Evolutionary conservation across 1,140 invertebrate species (phyloP), one percentile per base, ranked within the genome.

Genomic region (Coenobita brevimanus): DNA sequence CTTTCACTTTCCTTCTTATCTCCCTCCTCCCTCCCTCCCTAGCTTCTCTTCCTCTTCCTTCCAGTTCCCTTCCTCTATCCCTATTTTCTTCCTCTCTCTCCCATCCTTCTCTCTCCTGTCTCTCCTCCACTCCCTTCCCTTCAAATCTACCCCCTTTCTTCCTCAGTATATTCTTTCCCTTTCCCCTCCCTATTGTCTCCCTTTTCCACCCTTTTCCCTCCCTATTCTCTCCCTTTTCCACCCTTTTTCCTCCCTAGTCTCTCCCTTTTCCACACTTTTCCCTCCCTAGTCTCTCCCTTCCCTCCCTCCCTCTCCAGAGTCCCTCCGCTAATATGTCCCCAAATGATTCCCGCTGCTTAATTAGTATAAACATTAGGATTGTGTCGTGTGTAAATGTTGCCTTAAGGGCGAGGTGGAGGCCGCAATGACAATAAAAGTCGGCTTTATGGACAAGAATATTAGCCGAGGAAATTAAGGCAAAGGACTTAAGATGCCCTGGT

Each of bases 371-470:
- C 84, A 86, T 86, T 78, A 86, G 84, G 84, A 86, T 86, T 86
- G 84, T 86, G 84, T 86, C 84, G 84, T 86, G 84, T 86, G 75
- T 86, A 86, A 86, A 79, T 86, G 84, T 80, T 86, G 84, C 75
- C 84, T 86, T 86, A 79, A 86, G 84, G 62, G 84, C 84, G 84
- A 79, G 75, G 75, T 86, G 84, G 75, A 86, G 84, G 57, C 82
- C 84, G 84, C 84, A 86, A 86, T 86, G 84, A 86, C 84, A 86
- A 86, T 86, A 86, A 86, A 86, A 86, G 84, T 86, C 84, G 75
- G 60, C 84, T 86, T 86, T 86, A 86, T 86, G 84, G 75, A 86
- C 75, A 86, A 62, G 84, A 86, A 79, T 86, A 86, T 86, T 86
- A 86, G 84, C 84, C 84, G 30, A 71, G 84, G 84, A 86, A 86